Conservation (phyloP, 2,797 vertebrate genomes). For the Microctenopoma lineatum region DNA sequence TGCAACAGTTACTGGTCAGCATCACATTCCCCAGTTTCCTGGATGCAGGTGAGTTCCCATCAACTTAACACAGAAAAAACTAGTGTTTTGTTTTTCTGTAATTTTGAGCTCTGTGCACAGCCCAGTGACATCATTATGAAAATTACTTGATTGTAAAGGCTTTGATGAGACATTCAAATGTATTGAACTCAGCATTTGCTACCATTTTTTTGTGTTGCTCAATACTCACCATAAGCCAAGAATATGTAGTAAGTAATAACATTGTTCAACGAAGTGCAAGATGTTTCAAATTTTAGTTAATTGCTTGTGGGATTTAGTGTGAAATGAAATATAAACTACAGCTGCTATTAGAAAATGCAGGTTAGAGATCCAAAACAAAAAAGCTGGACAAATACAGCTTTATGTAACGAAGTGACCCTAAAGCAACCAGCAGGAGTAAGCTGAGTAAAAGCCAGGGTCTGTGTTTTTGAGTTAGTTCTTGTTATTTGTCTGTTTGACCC, state of each 20-base stretch:
- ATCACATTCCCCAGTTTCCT: conserved; percentile 90
- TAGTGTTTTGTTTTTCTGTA: neutral
- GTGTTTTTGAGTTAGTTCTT: neutral
- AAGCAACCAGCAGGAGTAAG: no score
- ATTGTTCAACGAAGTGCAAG: neutral
- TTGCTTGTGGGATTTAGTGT: conserved; percentile 9
- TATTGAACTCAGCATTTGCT: conserved; percentile 13
- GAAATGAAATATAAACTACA: conserved; percentile 12
- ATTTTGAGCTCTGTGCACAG: neutral
- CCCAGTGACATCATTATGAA: conserved; percentile 17
- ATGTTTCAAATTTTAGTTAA: conserved; percentile 12
- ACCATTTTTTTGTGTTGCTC: neutral
- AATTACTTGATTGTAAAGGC: neutral
- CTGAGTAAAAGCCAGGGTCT: neutral
- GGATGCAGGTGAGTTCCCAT: conserved; percentile 88
- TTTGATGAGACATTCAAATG: conserved; percentile 25
- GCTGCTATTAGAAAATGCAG: neutral
- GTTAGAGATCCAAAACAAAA: conserved; percentile 26
- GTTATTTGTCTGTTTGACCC: neutral
- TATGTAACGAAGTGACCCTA: neutral
- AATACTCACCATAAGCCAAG: conserved; percentile 1
- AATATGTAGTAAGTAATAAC: conserved; percentile 3
- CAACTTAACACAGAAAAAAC: conserved; percentile 16
- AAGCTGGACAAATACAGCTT: neutral
- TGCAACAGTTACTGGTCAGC: conserved; percentile 94